A percentile compares a stretch with the other conserved stretches of the same genome.
These are phyloP conservation scores for Bombus soroeensis DNA, from an alignment of 1,140 invertebrate species.

Conservation along the genomic window DNA sequence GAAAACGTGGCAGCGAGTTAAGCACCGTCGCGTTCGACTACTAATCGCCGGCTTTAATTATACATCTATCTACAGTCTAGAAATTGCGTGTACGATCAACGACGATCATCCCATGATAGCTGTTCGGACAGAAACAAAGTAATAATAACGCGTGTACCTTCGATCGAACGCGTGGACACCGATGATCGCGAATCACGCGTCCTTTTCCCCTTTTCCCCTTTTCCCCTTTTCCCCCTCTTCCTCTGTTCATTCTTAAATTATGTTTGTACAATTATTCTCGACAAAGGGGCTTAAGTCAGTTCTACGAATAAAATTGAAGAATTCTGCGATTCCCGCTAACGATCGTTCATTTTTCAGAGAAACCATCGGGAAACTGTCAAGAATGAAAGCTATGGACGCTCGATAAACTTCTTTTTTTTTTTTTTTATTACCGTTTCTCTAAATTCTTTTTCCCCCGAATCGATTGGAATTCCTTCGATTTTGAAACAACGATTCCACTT, in stretches of 20 bases:
- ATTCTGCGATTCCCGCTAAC: not conserved
- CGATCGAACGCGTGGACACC: not conserved
- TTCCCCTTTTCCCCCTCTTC: not conserved
- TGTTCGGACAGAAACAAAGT: not conserved
- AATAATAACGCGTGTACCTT: not conserved
- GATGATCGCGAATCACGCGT: slow-evolving; percentile 14
- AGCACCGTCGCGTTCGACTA: not conserved
- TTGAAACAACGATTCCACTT: not conserved
- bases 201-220: no score
- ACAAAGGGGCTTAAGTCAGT: no score
- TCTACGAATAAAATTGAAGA: not conserved
- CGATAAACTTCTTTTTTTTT: not conserved
- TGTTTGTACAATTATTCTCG: not conserved
- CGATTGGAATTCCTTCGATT: not conserved
- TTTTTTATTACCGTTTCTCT: not conserved
- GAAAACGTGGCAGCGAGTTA: not conserved
- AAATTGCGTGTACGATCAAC: slow-evolving; percentile 11
- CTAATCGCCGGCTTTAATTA: slow-evolving; percentile 15
- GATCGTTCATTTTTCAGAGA: not conserved
- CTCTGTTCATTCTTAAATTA: not conserved
- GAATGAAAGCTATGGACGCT: not conserved
- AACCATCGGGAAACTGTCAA: not conserved
- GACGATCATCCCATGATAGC: not conserved
- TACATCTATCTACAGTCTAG: not conserved
- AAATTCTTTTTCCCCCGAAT: not conserved